phyloP scores from a whole-genome alignment of 2,113 vertebrate genomes.

The Corythornis vintsioides region DNA sequence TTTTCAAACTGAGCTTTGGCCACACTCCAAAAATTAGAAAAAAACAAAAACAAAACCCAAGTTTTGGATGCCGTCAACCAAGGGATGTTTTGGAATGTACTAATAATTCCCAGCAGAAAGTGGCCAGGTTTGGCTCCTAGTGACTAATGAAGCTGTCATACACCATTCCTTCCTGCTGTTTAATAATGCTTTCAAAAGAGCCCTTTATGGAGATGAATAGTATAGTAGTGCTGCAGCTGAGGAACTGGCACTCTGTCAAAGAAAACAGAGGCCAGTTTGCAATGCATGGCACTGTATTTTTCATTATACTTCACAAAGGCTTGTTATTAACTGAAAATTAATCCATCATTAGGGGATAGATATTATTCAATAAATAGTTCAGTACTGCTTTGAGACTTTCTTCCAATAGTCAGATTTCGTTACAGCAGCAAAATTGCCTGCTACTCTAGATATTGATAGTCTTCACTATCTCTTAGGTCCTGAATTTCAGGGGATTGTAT shows the following conservation, averaged over 20 bases:
- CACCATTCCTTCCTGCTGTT: constrained; percentile 73
- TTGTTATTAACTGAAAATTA: constrained; percentile 72
- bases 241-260: constrained; percentile 71
- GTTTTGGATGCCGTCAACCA: constrained; percentile 34
- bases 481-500: not conserved
- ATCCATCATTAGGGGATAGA: constrained; percentile 65
- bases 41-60: not conserved
- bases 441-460: not conserved
- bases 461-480: not conserved
- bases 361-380: constrained; percentile 58
- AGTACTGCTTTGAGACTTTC: not conserved
- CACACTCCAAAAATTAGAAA: not conserved
- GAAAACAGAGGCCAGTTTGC: constrained; percentile 66
- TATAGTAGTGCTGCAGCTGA: constrained; percentile 50
- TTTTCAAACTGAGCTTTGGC: constrained; percentile 18
- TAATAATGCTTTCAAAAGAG: constrained; percentile 68
- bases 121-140: constrained; percentile 67
- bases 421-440: not conserved
- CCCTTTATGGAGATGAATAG: constrained; percentile 78
- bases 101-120: constrained; percentile 76
- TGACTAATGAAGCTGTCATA: constrained; percentile 80
- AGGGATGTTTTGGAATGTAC: constrained; percentile 66
- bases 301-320: constrained; percentile 63
- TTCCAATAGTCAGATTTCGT: not conserved
- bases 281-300: constrained; percentile 67